A percentile compares a stretch with the other conserved stretches of the same genome.
These are phyloP conservation scores for Campoplex capitator DNA, from an alignment of 2,888 invertebrate species.

Conservation along the genomic window DNA sequence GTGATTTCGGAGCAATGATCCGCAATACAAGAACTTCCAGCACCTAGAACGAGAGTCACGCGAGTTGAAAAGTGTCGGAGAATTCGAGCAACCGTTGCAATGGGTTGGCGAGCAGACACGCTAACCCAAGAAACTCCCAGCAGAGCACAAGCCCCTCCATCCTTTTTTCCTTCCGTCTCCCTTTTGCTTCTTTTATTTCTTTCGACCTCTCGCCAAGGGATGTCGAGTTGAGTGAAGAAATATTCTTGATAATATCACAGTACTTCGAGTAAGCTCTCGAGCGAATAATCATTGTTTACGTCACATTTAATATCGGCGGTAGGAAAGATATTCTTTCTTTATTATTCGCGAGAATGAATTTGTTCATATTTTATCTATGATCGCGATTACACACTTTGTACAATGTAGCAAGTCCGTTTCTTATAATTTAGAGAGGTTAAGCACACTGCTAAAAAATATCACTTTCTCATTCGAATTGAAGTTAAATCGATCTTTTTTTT, in stretches of 20 bases:
- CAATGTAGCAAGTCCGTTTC: constrained; percentile 1
- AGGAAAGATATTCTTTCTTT: constrained; percentile 20
- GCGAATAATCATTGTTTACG: constrained; percentile 61
- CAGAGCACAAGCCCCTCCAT: constrained; percentile 43
- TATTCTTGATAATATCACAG: constrained; percentile 59
- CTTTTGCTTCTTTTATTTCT: constrained; percentile 45
- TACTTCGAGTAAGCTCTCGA: constrained; percentile 45
- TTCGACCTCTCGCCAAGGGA: constrained; percentile 35
- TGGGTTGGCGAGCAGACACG: constrained; percentile 46
- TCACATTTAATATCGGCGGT: constrained; percentile 49
- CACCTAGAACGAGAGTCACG: constrained; percentile 60
- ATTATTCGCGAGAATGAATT: constrained; percentile 37
- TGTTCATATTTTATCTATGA: constrained; percentile 29
- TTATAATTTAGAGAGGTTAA: neutral
- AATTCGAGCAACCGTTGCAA: constrained; percentile 43
- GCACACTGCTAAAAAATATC: neutral
- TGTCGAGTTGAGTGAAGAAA: constrained; percentile 59
- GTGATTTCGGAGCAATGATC: constrained; percentile 46
- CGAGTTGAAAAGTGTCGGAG: constrained; percentile 61
- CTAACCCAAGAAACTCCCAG: constrained; percentile 64
- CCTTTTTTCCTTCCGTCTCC: constrained; percentile 32
- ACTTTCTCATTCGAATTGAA: neutral
- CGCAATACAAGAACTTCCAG: constrained; percentile 57
- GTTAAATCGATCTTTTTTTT: neutral
- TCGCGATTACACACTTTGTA: constrained; percentile 25